Evolutionary conservation across 2,113 vertebrate genomes (phyloP).

Genomic region (Riparia riparia): DNA sequence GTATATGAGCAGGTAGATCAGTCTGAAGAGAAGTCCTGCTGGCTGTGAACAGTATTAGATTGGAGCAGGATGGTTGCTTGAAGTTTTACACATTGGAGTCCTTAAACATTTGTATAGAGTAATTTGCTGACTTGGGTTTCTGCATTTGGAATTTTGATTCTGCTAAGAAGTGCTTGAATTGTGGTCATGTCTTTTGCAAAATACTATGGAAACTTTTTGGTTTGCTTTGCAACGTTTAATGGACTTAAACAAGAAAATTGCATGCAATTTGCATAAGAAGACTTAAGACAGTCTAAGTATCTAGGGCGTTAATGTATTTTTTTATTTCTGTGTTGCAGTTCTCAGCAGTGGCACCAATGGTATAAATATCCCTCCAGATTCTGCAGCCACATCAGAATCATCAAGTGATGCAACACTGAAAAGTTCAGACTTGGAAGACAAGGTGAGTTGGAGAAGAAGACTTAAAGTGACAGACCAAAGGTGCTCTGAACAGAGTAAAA

Average conservation of each 20-base stretch:
- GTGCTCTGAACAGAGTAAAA: not conserved
- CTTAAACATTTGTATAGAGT: not conserved
- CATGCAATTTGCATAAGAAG: not conserved
- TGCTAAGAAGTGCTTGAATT: not conserved
- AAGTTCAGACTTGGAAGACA: conserved; percentile 59
- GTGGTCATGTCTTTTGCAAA: not conserved
- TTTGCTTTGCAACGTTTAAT: not conserved
- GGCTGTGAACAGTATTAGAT: not conserved
- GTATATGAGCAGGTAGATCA: not conserved
- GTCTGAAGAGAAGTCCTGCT: not conserved
- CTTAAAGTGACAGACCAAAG: not conserved
- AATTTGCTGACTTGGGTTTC: not conserved
- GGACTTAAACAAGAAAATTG: not conserved
- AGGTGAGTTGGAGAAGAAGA: conserved; percentile 11
- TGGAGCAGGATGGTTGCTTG: not conserved
- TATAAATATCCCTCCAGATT: conserved; percentile 85
- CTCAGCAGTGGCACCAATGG: conserved; percentile 95
- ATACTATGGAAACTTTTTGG: not conserved
- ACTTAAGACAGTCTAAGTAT: not conserved
- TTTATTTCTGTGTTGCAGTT: conserved; percentile 52
- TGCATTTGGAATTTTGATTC: not conserved
- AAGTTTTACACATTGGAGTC: not conserved
- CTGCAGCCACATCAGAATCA: conserved; percentile 70
- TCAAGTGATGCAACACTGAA: conserved; percentile 76
- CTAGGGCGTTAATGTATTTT: not conserved